phyloP scores from a whole-genome alignment of 2,888 invertebrate genomes.

The Incurvaria masculella region DNA sequence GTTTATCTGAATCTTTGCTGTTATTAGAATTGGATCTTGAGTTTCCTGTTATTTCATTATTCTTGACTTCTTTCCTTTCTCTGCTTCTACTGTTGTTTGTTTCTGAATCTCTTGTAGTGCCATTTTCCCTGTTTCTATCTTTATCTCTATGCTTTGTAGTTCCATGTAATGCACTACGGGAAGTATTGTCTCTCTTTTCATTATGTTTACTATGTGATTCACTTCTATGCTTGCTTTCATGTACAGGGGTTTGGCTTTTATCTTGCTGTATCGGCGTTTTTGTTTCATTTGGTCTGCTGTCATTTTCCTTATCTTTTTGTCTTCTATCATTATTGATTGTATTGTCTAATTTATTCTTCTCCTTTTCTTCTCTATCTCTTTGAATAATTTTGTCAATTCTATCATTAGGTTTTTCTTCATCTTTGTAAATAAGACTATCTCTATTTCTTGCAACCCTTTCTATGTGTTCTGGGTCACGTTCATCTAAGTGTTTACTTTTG shows the following conservation, averaged over 20 bases:
- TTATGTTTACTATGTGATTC: too few relatives aligned
- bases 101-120: neutral
- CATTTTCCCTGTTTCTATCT: conserved; percentile 4
- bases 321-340: conserved; percentile 8
- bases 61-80: conserved; percentile 4
- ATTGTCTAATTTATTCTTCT: conserved; percentile 9
- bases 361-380: conserved; percentile 30
- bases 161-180: too few relatives aligned
- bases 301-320: conserved; percentile 9
- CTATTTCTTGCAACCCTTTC: conserved; percentile 25
- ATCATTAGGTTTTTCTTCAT: conserved; percentile 37
- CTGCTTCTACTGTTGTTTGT: neutral
- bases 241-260: conserved; percentile 10
- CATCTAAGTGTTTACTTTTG: conserved; percentile 4
- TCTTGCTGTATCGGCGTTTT: conserved; percentile 4
- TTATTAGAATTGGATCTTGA: conserved; percentile 4
- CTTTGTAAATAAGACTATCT: conserved; percentile 41
- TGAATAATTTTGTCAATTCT: conserved; percentile 42
- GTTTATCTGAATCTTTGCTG: neutral
- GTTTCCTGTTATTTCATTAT: conserved; percentile 1
- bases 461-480: conserved; percentile 6
- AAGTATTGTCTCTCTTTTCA: conserved; percentile 14
- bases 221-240: too few relatives aligned
- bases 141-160: conserved; percentile 7
- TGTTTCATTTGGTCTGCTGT: conserved; percentile 3